Evolutionary conservation across 2,113 vertebrate genomes (phyloP), one percentile per base, ranked within the genome.

Genomic region (Peromyscus maniculatus): DNA sequence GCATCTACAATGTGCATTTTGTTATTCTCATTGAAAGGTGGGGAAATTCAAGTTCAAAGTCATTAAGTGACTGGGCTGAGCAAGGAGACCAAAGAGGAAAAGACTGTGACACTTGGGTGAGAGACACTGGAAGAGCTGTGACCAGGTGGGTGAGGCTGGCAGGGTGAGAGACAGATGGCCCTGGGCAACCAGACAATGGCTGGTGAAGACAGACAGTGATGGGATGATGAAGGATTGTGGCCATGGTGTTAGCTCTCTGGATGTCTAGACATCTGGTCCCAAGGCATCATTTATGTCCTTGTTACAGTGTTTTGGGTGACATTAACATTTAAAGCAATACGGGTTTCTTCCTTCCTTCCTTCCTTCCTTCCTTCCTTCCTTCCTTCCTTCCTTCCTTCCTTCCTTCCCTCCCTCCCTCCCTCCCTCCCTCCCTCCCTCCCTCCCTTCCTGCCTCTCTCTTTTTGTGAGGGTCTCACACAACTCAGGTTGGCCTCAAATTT

Each of bases 351-450:
- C 55, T 57, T 55, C 31, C 24, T 82, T 3, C 1, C 13, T 55
- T 9, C 8, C 21, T 4, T 28, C 8, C 31, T 3, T 19, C 4
- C 8, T 31, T 1, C 0, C 2, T 78, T 4, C 12, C 21, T 43
- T 3, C 11, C 22, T 46, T 1, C 15, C 16, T 12, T 7, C 33
- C 4, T 1, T 2, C 1, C 31, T 8, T 49, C 6, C 0, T 28
- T 4, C 10, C 39, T 24, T 4, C 12, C 12, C 10, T 19, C 8
- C 36, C 17, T 9, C 7, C 5, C 6, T 21, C 26, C 19, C 2
- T 21, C 12, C 24, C 3, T 26, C 66, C 28, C 1, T 31, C 9
- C 11, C 31, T 67, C n/a, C 31, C 6, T 52, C 49, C 49, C 10
- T 52, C 52, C 52, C 8, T 33, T 26, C 36, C 16, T 36, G 15